A percentile compares a stretch with the other conserved stretches of the same genome.
Conservation (phyloP, 2,888 invertebrate species). For the Tethea ocularis region DNA sequence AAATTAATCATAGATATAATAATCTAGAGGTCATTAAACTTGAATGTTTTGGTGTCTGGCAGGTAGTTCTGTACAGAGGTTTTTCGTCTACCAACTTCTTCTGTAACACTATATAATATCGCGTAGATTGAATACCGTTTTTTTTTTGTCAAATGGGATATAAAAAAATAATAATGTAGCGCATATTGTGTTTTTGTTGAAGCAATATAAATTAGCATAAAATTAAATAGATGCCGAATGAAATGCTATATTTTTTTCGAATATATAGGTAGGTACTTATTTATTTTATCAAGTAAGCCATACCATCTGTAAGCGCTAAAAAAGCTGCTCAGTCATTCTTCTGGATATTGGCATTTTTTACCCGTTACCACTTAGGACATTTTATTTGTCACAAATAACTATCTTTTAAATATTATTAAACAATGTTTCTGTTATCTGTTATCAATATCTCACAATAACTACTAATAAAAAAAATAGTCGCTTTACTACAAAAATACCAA, state of each 20-base stretch:
- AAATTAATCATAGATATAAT: background rate
- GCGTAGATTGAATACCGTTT: no score
- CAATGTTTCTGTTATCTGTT: background rate
- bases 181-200: background rate
- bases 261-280: background rate
- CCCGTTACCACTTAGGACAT: background rate
- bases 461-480: background rate
- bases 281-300: no score
- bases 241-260: background rate
- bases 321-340: background rate
- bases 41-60: background rate
- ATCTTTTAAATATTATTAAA: no score
- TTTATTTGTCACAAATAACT: background rate
- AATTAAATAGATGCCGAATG: background rate
- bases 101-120: no score
- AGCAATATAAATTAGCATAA: slow-evolving; percentile 8
- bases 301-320: background rate
- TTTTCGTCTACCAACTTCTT: no score
- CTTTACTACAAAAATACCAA: background rate
- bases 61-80: background rate
- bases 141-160: background rate
- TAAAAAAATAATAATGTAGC: no score
- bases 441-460: background rate
- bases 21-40: background rate
- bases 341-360: background rate